Percentiles rank a stretch among this genome's conserved stretches.
phyloP scores from a whole-genome alignment of 2,888 invertebrate genomes.

The Anodontia alba region DNA sequence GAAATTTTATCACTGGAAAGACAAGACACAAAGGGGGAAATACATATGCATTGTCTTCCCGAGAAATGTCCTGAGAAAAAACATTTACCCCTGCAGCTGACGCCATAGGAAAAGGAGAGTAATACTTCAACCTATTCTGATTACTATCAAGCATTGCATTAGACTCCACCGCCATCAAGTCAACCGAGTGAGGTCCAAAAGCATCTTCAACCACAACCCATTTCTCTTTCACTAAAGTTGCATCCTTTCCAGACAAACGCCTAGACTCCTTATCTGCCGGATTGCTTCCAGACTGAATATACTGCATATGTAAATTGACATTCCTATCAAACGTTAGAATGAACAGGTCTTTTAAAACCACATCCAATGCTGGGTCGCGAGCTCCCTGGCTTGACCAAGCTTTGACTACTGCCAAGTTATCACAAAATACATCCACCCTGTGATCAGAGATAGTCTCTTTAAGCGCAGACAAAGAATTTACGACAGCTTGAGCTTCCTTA shows the following conservation, averaged over 20 bases:
- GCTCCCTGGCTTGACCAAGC: constrained; percentile 35
- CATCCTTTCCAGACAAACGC: constrained; percentile 9
- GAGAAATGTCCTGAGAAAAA: constrained; percentile 35
- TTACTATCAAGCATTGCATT: constrained; percentile 34
- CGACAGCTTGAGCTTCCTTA: constrained; percentile 31
- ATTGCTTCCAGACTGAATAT: constrained; percentile 7
- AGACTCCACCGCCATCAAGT: constrained; percentile 49
- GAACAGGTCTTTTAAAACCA: constrained; percentile 26
- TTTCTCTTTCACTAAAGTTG: neutral
- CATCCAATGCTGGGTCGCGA: constrained; percentile 22
- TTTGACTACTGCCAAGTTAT: constrained; percentile 33
- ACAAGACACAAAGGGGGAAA: constrained; percentile 40
- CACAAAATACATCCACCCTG: constrained; percentile 34
- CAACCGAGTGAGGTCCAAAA: constrained; percentile 49
- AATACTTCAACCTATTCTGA: constrained; percentile 33
- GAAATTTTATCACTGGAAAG: constrained; percentile 33
- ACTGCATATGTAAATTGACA: constrained; percentile 21
- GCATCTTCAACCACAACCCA: constrained; percentile 34
- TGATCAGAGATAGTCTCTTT: constrained; percentile 3
- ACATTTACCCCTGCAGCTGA: constrained; percentile 44
- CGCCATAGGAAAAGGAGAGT: constrained; percentile 30
- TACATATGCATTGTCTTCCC: constrained; percentile 43
- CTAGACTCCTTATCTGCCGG: constrained; percentile 30
- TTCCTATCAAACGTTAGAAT: constrained; percentile 3
- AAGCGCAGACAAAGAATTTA: constrained; percentile 21